Evolutionary conservation across 2,113 vertebrate genomes (phyloP), one percentile per base, ranked within the genome.

Genomic region (Falcunculus frontatus): DNA sequence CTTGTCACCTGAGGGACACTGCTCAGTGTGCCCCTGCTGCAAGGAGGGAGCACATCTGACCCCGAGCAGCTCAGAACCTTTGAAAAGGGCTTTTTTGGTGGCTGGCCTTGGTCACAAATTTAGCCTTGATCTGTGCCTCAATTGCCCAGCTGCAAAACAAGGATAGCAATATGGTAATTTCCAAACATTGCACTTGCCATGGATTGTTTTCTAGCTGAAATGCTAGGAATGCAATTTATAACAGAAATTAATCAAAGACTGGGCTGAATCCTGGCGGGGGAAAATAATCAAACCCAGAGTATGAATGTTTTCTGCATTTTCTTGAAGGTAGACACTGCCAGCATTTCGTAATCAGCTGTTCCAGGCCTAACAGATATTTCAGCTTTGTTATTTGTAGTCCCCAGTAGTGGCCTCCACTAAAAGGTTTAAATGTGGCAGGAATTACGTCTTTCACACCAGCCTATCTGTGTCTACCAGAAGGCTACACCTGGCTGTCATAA

Each of bases 181-280:
- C 89, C 89, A 90, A 73, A 53, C 53, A 25, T 68, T 77, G 49
- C 60, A 33, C 41, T 86, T 87, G 69, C 76, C 2, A 1, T 81
- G 81, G 90, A 67, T 94, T 84, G 57, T 86, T 95, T 91, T 84
- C 56, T 60, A 68, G 83, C 88, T 89, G 81, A 95, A 95, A 93
- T 42, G 74, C 78, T 65, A 57, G 70, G 84, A 89, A 87, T 91
- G 87, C 81, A 80, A 44, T 96, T 95, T 92, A 10, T 82, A 90
- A 84, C 77, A 75, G 77, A 89, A 90, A 93, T 94, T 95, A 89
- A 90, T 97, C 92, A 93, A 92, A 90, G 79, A 72, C 76, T 52
- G n/a, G 53, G 87, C 69, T 92, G 86, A 81, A 87, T 90, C 74
- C 80, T 93, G 77, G 79, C 86, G 26, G 65, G 60, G 25, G 20